phyloP scores from a whole-genome alignment of 2,888 invertebrate species.

The Incurvaria masculella region DNA sequence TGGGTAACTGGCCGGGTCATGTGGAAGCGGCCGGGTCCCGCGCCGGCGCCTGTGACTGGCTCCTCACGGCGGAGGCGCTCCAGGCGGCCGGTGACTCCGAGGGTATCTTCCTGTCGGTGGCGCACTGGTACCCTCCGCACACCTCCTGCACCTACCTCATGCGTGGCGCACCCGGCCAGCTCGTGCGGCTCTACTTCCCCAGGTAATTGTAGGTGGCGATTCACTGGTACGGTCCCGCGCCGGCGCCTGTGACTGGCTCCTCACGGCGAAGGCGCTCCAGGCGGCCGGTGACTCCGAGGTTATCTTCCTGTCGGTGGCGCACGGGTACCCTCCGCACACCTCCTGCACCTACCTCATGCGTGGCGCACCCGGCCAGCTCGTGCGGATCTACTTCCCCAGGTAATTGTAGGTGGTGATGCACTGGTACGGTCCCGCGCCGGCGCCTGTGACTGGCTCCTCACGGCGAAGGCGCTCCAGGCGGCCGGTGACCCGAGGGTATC shows the following conservation, averaged over 20 bases:
- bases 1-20: slow-evolving; percentile 92
- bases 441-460: slow-evolving; percentile 85
- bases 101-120: slow-evolving; percentile 87
- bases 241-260: slow-evolving; percentile 85
- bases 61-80: slow-evolving; percentile 77
- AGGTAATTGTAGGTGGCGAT: slow-evolving; percentile 63
- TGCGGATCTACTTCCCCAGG: slow-evolving; percentile 87
- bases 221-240: slow-evolving; percentile 80
- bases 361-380: slow-evolving; percentile 82
- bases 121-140: slow-evolving; percentile 93
- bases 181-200: slow-evolving; percentile 86
- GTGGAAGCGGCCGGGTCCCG: slow-evolving; percentile 85
- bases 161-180: slow-evolving; percentile 81
- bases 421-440: slow-evolving; percentile 88
- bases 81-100: slow-evolving; percentile 77
- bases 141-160: slow-evolving; percentile 90
- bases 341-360: slow-evolving; percentile 89
- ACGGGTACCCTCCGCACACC: slow-evolving; percentile 87
- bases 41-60: slow-evolving; percentile 87
- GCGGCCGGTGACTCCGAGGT: slow-evolving; percentile 81
- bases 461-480: slow-evolving; percentile 74
- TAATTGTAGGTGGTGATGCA: slow-evolving; percentile 87
- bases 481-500: slow-evolving; percentile 82
- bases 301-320: slow-evolving; percentile 86
- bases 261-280: slow-evolving; percentile 76